Evolutionary conservation across 2,888 invertebrate genomes (phyloP).

Genomic region (Thymelicus sylvestris): DNA sequence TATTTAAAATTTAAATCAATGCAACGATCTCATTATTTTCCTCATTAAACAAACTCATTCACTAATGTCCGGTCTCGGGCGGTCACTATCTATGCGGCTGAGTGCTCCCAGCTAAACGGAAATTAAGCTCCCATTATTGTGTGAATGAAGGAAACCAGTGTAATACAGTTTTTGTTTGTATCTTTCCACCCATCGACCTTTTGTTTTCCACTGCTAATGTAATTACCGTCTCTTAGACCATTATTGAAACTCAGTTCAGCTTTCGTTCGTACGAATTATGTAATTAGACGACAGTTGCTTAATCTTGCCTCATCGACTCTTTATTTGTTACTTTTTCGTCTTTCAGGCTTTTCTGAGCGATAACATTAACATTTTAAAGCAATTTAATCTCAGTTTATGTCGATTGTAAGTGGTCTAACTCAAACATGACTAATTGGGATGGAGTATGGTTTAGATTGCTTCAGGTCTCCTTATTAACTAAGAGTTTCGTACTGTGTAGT

Average conservation of each 20-base stretch:
- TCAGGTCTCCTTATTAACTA: too few relatives aligned
- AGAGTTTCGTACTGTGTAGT: too few relatives aligned
- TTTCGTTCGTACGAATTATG: not conserved
- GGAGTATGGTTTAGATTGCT: too few relatives aligned
- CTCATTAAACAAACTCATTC: constrained; percentile 16
- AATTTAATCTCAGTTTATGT: too few relatives aligned
- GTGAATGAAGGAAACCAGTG: constrained; percentile 15
- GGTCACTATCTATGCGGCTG: constrained; percentile 6
- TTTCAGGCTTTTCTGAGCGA: not conserved
- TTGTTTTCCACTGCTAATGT: constrained; percentile 5
- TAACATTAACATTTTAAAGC: not conserved
- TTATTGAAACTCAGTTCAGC: not conserved
- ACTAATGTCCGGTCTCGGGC: constrained; percentile 6
- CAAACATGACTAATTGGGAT: too few relatives aligned
- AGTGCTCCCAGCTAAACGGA: constrained; percentile 5
- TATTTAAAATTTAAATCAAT: constrained; percentile 4
- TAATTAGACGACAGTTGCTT: not conserved
- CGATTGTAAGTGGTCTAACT: too few relatives aligned
- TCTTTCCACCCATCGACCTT: constrained; percentile 12
- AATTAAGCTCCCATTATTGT: constrained; percentile 16
- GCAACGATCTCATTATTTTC: constrained; percentile 5
- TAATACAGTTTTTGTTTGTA: constrained; percentile 11
- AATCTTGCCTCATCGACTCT: not conserved
- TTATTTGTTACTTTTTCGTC: not conserved
- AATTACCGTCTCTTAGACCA: not conserved